These are phyloP conservation scores for Microplitis deprimator DNA, from an alignment of 2,888 invertebrate genomes.

Conservation along the genomic window DNA sequence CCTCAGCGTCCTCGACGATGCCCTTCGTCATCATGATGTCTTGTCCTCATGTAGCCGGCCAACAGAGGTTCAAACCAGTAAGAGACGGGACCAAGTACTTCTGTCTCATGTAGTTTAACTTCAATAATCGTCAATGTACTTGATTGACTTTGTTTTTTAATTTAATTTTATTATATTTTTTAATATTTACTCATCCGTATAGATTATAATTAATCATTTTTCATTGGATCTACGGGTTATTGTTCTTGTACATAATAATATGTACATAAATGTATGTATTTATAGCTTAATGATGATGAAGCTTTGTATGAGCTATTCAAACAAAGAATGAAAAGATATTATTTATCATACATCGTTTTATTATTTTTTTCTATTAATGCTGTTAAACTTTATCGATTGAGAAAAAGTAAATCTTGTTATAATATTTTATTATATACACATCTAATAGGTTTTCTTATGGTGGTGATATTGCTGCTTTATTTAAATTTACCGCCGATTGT, in stretches of 20 bases:
- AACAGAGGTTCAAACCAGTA: conserved; percentile 16
- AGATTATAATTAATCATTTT: conserved; percentile 9
- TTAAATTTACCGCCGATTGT: conserved; percentile 65
- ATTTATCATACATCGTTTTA: neutral
- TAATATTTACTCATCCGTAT: neutral
- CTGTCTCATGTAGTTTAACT: conserved; percentile 22
- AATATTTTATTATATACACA: neutral
- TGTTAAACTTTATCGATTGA: neutral
- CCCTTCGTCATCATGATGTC: conserved; percentile 45
- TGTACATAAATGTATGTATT: neutral
- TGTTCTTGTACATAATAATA: neutral
- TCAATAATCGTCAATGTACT: conserved; percentile 13
- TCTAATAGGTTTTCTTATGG: conserved; percentile 6
- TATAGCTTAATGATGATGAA: neutral
- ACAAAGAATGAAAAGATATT: neutral
- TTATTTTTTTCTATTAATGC: neutral
- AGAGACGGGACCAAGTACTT: neutral
- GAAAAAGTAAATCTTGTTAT: conserved; percentile 2
- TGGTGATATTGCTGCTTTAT: conserved; percentile 43
- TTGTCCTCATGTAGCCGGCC: conserved; percentile 29
- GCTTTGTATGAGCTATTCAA: neutral
- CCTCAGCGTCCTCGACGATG: conserved; percentile 44
- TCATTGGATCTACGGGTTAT: neutral
- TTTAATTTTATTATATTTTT: neutral
- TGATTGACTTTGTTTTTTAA: conserved; percentile 13